Evolutionary conservation across 2,113 vertebrate genomes (phyloP), one percentile per base, ranked within the genome.

Genomic region (Centrocercus urophasianus): DNA sequence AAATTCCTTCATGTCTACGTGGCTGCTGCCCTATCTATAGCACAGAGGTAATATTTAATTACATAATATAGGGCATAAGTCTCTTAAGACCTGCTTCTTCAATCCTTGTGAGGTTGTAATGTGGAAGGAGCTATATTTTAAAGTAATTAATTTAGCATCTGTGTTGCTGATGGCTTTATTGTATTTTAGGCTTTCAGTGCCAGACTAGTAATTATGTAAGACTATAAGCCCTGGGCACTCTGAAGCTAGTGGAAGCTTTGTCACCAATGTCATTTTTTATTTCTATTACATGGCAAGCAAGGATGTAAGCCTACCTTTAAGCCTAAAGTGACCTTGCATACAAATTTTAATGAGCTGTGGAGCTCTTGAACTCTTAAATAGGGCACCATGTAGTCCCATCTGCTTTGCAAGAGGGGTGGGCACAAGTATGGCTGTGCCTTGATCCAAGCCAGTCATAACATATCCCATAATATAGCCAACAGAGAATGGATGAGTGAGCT

Each of bases 321-420:
- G 54, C 60, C 54, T 34, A 32, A 73, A 47, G 73, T 52, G 74
- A 45, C 54, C 67, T 71, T n/a, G 24, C 20, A 11, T 19, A 40
- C 20, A 28, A 10, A 69, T 77, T 69, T 72, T 52, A 64, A 32
- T 8, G 36, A 66, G 50, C 74, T 75, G 27, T 83, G 73, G 14
- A 0, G 1, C 57, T 45, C 32, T 13, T 0, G 1, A 20, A 27
- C 50, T n/a, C 48, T 54, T 28, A 22, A 38, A 32, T 1, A 45
- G 36, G 24, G 22, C n/a, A n/a, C 66, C 1, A 1, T 14, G 50
- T 42, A 10, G 64, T 34, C 56, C 14, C 2, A 3, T n/a, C 56
- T 42, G 42, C 66, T 70, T 50, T 7, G 52, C 4, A n/a, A 47
- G 69, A 7, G 17, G 59, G 28, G 3, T n/a, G 47, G 71, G 63